Conservation (phyloP, 2,888 invertebrate genomes). For the Megalurothrips usitatus region DNA sequence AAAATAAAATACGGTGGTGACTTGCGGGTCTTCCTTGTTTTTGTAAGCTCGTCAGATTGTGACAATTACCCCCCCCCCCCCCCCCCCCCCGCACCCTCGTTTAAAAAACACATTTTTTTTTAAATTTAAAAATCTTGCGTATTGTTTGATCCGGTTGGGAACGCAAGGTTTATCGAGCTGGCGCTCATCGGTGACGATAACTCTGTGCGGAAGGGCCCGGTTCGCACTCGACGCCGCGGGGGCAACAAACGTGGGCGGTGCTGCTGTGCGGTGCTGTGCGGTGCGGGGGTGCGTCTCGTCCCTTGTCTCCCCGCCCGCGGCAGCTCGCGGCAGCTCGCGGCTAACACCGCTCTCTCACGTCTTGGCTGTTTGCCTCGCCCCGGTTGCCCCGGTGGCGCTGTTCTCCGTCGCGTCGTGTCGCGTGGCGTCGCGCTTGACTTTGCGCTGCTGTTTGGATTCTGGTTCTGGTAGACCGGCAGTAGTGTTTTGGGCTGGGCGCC, state of each 20-base stretch:
- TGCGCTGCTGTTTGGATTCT: not conserved
- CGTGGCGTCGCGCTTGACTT: too few species aligned
- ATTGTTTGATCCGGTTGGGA: constrained; percentile 12
- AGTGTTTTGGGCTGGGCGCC: not conserved
- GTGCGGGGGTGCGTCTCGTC: not conserved
- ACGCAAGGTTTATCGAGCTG: too few species aligned
- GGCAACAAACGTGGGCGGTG: not conserved
- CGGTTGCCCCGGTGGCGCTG: not conserved
- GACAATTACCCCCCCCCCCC: constrained; percentile 20
- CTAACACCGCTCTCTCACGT: not conserved
- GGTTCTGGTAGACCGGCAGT: not conserved
- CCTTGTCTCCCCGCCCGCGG: too few species aligned
- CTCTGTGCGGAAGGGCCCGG: too few species aligned
- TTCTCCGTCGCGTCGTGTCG: not conserved
- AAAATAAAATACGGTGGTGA: too few species aligned
- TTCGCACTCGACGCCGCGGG: not conserved
- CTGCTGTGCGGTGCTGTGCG: not conserved
- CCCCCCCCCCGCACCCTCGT: constrained; percentile 38
- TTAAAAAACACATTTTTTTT: too few species aligned
- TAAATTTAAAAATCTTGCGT: too few species aligned
- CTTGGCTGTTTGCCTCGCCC: not conserved
- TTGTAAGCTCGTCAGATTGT: too few species aligned
- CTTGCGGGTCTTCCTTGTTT: too few species aligned
- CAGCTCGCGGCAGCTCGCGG: too few species aligned
- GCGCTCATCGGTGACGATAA: not conserved